These are phyloP conservation scores for Mimas tiliae DNA, from an alignment of 2,888 invertebrate genomes.

Conservation along the genomic window DNA sequence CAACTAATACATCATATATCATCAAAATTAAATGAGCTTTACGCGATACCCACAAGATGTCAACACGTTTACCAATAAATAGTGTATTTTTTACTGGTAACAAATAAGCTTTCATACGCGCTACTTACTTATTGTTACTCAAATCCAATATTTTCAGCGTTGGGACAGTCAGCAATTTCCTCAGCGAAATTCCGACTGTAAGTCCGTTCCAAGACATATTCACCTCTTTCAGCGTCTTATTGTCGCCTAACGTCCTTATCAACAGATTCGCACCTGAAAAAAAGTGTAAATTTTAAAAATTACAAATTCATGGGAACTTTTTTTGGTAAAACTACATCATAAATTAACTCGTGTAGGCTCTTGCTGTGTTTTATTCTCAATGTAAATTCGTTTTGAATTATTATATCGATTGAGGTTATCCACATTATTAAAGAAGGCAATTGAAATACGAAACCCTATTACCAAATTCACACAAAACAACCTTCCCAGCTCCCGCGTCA, in stretches of 20 bases:
- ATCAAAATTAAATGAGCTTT: too few species aligned
- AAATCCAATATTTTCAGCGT: not conserved
- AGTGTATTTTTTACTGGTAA: too few species aligned
- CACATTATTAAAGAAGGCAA: not conserved
- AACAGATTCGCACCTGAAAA: constrained; percentile 17
- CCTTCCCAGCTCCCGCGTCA: not conserved
- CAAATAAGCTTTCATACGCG: too few species aligned
- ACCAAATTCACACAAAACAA: not conserved
- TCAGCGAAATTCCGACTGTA: not conserved
- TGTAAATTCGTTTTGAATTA: too few species aligned
- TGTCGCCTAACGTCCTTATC: constrained; percentile 35
- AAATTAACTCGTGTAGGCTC: too few species aligned
- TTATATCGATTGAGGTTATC: too few species aligned
- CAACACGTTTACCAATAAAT: too few species aligned
- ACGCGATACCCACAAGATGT: too few species aligned
- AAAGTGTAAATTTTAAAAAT: not conserved
- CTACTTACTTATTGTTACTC: not conserved
- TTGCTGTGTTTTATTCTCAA: too few species aligned
- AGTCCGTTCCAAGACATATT: constrained; percentile 41
- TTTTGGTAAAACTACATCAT: too few species aligned
- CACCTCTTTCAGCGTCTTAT: constrained; percentile 41
- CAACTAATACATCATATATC: too few species aligned
- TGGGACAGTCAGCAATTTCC: not conserved
- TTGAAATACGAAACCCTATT: not conserved
- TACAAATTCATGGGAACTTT: not conserved